Evolutionary conservation across 2,888 invertebrate genomes (phyloP).

Genomic region (Lutraria lutraria): DNA sequence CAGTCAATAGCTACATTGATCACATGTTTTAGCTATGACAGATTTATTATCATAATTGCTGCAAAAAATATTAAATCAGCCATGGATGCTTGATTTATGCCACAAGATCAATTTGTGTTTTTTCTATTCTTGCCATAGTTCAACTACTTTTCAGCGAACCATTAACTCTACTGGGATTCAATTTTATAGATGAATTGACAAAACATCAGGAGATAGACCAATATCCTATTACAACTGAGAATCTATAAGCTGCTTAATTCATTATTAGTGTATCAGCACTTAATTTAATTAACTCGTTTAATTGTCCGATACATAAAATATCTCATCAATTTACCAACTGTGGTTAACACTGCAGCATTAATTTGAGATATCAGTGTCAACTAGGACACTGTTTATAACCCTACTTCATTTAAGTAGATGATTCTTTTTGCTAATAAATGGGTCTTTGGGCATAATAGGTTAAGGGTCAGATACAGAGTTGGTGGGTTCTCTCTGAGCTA

Average conservation of each 20-base stretch:
- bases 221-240: neutral
- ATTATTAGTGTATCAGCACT: neutral
- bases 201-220: neutral
- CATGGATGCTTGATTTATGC: neutral
- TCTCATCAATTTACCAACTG: neutral
- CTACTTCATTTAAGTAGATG: too few relatives aligned
- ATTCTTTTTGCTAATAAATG: too few relatives aligned
- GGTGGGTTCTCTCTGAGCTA: too few relatives aligned
- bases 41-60: neutral
- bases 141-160: neutral
- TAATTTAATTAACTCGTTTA: conserved; percentile 19
- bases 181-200: conserved; percentile 3
- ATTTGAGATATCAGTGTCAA: neutral
- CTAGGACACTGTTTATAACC: too few relatives aligned
- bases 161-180: neutral
- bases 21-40: neutral
- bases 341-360: neutral
- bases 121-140: neutral
- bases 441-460: too few relatives aligned
- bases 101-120: neutral
- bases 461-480: too few relatives aligned
- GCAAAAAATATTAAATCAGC: neutral
- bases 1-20: conserved; percentile 3
- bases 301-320: neutral
- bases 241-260: neutral